Conservation (phyloP, 1,140 invertebrate genomes). For the Pogonomyrmex barbatus region DNA sequence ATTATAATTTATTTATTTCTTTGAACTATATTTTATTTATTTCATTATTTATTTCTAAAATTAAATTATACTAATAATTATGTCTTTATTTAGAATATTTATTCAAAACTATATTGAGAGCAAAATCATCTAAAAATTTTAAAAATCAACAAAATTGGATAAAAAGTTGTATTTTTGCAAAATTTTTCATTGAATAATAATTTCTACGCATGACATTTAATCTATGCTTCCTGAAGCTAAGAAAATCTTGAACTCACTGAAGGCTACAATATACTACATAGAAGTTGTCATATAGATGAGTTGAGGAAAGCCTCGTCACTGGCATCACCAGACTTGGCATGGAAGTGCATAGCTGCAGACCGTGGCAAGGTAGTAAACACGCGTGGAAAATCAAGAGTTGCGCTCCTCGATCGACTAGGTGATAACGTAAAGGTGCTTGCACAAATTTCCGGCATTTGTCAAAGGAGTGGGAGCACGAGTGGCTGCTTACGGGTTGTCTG, state of each 20-base stretch:
- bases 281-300: slow-evolving; percentile 50
- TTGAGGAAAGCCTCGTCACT: slow-evolving; percentile 51
- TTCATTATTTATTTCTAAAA: not conserved
- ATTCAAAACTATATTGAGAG: not conserved
- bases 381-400: slow-evolving; percentile 66
- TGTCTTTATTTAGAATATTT: not conserved
- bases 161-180: not conserved
- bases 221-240: slow-evolving; percentile 7
- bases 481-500: slow-evolving; percentile 63
- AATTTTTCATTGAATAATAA: not conserved
- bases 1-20: not conserved
- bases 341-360: slow-evolving; percentile 59
- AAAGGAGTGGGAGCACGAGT: slow-evolving; percentile 70
- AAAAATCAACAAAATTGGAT: not conserved
- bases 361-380: slow-evolving; percentile 43
- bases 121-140: not conserved
- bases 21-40: not conserved
- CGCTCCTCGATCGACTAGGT: slow-evolving; percentile 53
- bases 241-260: slow-evolving; percentile 40
- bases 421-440: slow-evolving; percentile 73
- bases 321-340: slow-evolving; percentile 53
- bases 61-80: not conserved
- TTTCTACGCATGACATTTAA: not conserved
- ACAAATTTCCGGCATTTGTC: slow-evolving; percentile 77
- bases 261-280: slow-evolving; percentile 42